Evolutionary conservation across 2,888 invertebrate species (phyloP).

Genomic region (Amiota communis): DNA sequence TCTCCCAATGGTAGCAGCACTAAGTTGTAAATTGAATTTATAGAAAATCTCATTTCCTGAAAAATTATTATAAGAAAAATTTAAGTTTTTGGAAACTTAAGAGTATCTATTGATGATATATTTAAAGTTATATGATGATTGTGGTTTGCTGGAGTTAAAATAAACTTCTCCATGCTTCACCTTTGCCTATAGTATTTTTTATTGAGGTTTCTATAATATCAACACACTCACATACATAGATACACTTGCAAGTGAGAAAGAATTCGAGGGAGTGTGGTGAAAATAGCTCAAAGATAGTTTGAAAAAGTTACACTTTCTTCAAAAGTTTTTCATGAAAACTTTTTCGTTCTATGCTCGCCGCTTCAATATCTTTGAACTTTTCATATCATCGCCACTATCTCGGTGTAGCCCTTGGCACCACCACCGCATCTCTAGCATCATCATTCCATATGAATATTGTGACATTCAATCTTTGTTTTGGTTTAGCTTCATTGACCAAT

Average conservation of each 20-base stretch:
- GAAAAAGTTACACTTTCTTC: not conserved
- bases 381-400: not conserved
- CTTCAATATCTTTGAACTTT: slow-evolving; percentile 4
- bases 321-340: slow-evolving; percentile 7
- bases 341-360: not conserved
- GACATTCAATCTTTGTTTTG: slow-evolving; percentile 21
- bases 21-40: too few relatives aligned
- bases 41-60: too few relatives aligned
- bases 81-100: too few relatives aligned
- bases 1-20: too few relatives aligned
- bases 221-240: too few relatives aligned
- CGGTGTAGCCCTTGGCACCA: not conserved
- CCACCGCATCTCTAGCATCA: not conserved
- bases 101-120: not conserved
- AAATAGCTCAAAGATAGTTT: not conserved
- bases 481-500: slow-evolving; percentile 16
- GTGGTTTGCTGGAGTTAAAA: too few relatives aligned
- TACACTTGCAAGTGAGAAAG: not conserved
- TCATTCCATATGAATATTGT: not conserved
- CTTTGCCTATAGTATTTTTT: too few relatives aligned
- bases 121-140: not conserved
- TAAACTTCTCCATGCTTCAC: too few relatives aligned
- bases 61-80: too few relatives aligned
- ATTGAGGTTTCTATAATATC: too few relatives aligned
- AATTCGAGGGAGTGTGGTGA: not conserved